A percentile compares a stretch with the other conserved stretches of the same genome.
Conservation (phyloP, 2,888 invertebrate genomes). For the Coremacera marginata region DNA sequence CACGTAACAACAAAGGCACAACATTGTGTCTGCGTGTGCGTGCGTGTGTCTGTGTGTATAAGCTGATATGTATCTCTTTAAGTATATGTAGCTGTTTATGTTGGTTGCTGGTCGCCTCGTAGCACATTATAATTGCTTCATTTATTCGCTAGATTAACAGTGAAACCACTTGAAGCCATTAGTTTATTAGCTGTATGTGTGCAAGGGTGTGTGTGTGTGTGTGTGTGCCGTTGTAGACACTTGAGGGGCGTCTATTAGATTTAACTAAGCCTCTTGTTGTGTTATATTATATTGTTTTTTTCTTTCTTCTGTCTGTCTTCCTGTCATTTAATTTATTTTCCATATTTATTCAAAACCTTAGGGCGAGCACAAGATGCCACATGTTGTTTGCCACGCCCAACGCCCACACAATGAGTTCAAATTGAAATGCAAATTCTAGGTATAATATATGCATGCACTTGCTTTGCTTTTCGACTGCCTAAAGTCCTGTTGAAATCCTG, state of each 20-base stretch:
- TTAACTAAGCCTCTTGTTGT: neutral
- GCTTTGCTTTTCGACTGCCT: neutral
- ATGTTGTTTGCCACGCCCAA: neutral
- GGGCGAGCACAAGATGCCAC: neutral
- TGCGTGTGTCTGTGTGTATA: neutral
- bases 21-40: neutral
- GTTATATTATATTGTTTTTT: neutral
- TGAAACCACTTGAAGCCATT: slow-evolving; percentile 29
- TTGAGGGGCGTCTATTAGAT: neutral
- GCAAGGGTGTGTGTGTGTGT: no score
- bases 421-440: slow-evolving; percentile 18
- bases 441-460: slow-evolving; percentile 23
- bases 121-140: slow-evolving; percentile 30
- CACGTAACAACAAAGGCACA: neutral
- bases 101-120: slow-evolving; percentile 4
- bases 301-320: neutral
- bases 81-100: neutral
- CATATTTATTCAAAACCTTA: neutral
- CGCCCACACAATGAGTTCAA: neutral
- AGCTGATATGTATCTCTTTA: neutral
- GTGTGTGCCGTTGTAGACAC: no score
- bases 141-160: slow-evolving; percentile 27
- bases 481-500: neutral
- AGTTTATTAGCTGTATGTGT: neutral
- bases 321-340: neutral